phyloP scores from a whole-genome alignment of 2,113 vertebrate species.

The Corythoichthys intestinalis region DNA sequence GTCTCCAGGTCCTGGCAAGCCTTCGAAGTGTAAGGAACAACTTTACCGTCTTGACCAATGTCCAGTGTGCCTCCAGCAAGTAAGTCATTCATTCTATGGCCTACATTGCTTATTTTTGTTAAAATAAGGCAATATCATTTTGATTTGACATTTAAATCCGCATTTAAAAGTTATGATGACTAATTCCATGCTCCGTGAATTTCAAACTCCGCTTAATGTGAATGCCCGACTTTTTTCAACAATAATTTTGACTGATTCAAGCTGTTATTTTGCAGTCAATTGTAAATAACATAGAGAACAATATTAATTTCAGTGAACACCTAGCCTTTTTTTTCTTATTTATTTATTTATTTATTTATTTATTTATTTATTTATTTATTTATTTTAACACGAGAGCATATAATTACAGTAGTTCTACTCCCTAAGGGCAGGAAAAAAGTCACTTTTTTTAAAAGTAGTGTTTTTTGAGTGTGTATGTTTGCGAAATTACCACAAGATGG shows the following conservation, averaged over 20 bases:
- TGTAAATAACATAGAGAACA: neutral
- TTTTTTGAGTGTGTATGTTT: slow-evolving; percentile 6
- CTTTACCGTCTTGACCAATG: slow-evolving; percentile 91
- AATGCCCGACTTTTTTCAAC: too few species aligned
- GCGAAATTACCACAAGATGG: slow-evolving; percentile 24
- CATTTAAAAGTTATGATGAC: neutral
- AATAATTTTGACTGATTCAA: too few species aligned
- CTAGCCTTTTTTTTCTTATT: too few species aligned
- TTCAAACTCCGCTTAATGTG: neutral
- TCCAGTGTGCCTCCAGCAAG: slow-evolving; percentile 93
- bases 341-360: neutral
- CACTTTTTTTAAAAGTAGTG: neutral
- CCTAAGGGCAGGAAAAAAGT: too few species aligned
- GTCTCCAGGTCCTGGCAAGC: slow-evolving; percentile 86
- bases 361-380: neutral
- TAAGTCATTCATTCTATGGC: slow-evolving; percentile 63
- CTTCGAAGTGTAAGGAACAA: slow-evolving; percentile 95
- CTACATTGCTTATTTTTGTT: neutral
- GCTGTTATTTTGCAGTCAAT: neutral
- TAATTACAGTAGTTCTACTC: neutral
- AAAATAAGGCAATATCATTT: neutral
- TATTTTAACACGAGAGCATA: neutral
- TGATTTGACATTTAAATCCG: neutral
- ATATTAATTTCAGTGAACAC: too few species aligned
- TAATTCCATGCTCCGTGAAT: neutral